Base-by-base conservation (phyloP, 2,797 vertebrate species). In the Synanceia verrucosa region DNA sequence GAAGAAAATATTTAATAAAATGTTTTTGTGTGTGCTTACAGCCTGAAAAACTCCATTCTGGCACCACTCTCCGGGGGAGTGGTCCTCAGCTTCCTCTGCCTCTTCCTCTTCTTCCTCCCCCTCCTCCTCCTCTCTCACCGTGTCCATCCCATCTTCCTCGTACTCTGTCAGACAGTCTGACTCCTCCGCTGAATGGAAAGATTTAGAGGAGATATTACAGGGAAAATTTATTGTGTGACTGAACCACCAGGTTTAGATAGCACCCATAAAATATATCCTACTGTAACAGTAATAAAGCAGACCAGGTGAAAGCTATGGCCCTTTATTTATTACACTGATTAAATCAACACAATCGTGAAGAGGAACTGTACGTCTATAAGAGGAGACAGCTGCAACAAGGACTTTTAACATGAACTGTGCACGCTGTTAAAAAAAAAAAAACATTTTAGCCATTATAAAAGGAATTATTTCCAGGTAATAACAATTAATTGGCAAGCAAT, bases 121-220 rank as follows among this genome's bases (percentile, higher is more conserved):
- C 61, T 96, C 93, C 75, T 96, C 93, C 75, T 93, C 95, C 44
- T 96, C 95, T 4, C 94, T 92, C 79, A 95, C 94, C 0, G 93
- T 93, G 85, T 95, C 94, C 93, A 95, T 95, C 28, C 91, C 96
- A 0, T 98, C 96, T 6, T 98, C 97, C 82, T 98, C 96, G 0
- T 96, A 96, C 80, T 98, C 97, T 0, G 96, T 97, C 90, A 96
- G 93, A 85, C 95, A 96, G 73, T 98, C 97, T 0, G 97, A 98
- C 79, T 98, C 96, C 66, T 97, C 97, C 8, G 94, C 93, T 92
- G 79, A 65, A 65, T 1, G 47, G 73, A 78, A 65, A 77, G 83
- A 86, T 86, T 85, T 78, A 77, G 34, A 64, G 52, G 56, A 78
- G 29, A 74, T 62, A 69, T 84, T 73, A 75, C 16, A 37, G 46